Evolutionary conservation across 2,113 vertebrate genomes (phyloP).

Genomic region (Takifugu bimaculatus): DNA sequence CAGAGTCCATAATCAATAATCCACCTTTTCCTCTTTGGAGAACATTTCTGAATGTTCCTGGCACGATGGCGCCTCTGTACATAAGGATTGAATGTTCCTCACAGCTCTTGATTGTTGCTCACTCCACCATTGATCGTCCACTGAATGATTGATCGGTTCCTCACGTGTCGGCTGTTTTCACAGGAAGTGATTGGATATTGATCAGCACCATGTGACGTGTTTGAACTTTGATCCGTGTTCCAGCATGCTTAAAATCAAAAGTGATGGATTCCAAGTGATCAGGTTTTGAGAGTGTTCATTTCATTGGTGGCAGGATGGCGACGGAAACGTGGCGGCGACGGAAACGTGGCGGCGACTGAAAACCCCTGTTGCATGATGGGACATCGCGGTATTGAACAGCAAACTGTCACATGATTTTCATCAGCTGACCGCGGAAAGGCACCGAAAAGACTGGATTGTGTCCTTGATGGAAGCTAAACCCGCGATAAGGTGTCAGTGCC

Average conservation of each 20-base stretch:
- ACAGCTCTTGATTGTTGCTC: conserved; percentile 28
- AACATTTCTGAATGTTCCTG: not conserved
- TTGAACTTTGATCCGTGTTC: no score
- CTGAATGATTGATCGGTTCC: conserved; percentile 1
- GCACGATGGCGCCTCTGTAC: not conserved
- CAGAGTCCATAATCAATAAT: no score
- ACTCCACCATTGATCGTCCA: not conserved
- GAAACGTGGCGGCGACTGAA: conserved; percentile 4
- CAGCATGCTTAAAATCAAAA: no score
- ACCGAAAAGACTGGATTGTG: no score
- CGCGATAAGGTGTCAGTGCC: no score
- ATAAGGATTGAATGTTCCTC: conserved; percentile 10
- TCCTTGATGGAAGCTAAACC: no score
- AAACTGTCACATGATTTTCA: no score
- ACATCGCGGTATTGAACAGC: not conserved
- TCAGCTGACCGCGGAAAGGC: no score
- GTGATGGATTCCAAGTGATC: no score
- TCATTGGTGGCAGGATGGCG: not conserved
- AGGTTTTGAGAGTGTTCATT: not conserved
- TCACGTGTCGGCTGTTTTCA: conserved; percentile 2
- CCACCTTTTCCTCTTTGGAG: no score
- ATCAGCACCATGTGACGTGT: not conserved
- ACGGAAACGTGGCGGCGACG: not conserved
- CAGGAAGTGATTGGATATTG: not conserved
- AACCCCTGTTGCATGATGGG: conserved; percentile 12